phyloP scores from a whole-genome alignment of 2,113 vertebrate genomes.

The Poecile atricapillus region DNA sequence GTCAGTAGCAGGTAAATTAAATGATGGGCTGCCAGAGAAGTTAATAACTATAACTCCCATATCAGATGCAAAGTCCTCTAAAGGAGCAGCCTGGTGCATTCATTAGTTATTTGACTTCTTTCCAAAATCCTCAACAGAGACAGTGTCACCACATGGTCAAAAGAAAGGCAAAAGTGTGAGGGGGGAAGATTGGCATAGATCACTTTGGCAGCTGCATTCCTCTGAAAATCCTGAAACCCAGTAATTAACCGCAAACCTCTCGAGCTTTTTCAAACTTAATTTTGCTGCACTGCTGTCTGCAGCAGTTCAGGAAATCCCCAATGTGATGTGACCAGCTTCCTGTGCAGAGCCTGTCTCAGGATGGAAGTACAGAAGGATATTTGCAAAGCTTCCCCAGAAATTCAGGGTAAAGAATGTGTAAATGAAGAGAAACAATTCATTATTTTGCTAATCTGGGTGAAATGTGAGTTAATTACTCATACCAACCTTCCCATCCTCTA shows the following conservation, averaged over 20 bases:
- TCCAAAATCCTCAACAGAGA: conserved; percentile 13
- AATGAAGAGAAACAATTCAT: not conserved
- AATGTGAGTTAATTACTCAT: not conserved
- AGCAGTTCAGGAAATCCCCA: not conserved
- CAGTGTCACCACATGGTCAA: not conserved
- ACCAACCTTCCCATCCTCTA: not conserved
- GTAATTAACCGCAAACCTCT: not conserved
- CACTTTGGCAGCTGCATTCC: not conserved
- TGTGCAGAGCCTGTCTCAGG: not conserved
- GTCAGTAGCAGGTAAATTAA: conserved; percentile 30
- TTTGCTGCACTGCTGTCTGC: not conserved
- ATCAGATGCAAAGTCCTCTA: not conserved
- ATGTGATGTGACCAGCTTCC: not conserved
- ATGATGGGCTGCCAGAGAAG: conserved; percentile 20
- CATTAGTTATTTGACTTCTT: conserved; percentile 30
- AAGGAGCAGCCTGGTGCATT: not conserved
- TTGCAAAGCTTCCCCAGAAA: not conserved
- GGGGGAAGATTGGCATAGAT: not conserved
- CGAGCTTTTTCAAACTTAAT: not conserved
- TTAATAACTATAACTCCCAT: conserved; percentile 41
- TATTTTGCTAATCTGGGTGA: not conserved
- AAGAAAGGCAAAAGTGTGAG: conserved; percentile 1
- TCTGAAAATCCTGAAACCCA: not conserved
- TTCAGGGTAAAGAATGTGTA: not conserved
- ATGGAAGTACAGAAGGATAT: not conserved